phyloP scores from a whole-genome alignment of 2,113 vertebrate genomes.

The Misgurnus mizolepis region DNA sequence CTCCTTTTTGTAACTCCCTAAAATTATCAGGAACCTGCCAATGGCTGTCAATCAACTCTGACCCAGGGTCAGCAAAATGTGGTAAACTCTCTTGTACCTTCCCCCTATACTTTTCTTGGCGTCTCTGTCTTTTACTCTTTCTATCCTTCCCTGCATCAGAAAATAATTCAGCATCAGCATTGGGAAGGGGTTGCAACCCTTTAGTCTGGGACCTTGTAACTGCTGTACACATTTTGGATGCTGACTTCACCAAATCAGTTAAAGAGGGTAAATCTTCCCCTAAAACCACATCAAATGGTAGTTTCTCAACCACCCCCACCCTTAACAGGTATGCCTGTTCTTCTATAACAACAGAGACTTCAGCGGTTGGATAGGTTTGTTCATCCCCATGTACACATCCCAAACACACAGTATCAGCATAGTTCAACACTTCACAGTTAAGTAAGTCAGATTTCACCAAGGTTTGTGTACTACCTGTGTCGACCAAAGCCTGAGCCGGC shows the following conservation, averaged over 20 bases:
- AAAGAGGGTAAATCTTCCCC: background rate
- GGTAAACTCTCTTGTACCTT: background rate
- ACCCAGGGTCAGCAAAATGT: background rate
- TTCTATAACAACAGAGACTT: background rate
- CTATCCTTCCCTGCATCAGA: background rate
- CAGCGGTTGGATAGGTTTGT: background rate
- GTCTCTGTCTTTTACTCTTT: background rate
- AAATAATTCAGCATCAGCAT: background rate
- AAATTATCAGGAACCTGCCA: background rate
- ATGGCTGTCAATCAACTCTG: background rate
- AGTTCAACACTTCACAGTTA: background rate
- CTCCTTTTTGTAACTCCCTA: background rate
- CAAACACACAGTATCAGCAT: background rate
- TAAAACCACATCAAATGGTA: background rate
- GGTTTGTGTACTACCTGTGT: background rate
- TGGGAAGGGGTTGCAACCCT: background rate
- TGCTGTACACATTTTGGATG: background rate
- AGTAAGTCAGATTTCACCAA: background rate
- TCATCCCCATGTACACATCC: conserved; percentile 1
- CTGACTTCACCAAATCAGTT: background rate
- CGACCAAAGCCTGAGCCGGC: background rate
- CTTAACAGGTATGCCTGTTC: background rate
- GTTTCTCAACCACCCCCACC: background rate
- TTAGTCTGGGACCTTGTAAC: background rate
- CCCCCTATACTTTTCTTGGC: background rate